phyloP scores from a whole-genome alignment of 2,113 vertebrate genomes.

The Cephalopterus ornatus region DNA sequence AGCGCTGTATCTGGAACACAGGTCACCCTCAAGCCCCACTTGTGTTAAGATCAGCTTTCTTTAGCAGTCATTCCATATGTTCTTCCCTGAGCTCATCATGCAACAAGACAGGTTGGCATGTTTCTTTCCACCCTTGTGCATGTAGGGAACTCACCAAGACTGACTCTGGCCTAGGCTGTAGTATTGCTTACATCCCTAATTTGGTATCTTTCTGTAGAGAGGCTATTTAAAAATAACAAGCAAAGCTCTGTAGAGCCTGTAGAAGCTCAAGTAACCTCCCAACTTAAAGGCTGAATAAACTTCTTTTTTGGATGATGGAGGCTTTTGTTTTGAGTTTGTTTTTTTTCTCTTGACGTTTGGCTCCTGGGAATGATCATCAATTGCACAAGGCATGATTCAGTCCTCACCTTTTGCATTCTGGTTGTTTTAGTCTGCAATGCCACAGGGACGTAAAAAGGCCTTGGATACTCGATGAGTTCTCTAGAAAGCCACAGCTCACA shows the following conservation, averaged over 20 bases:
- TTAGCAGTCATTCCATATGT: not conserved
- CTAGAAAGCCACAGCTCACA: not conserved
- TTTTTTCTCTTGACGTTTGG: not conserved
- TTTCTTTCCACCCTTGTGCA: not conserved
- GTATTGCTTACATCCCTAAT: not conserved
- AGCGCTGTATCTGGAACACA: not conserved
- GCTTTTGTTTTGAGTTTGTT: not conserved
- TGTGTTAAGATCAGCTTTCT: not conserved
- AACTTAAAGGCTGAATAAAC: not conserved
- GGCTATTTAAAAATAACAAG: not conserved
- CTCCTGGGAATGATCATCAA: not conserved
- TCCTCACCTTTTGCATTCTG: not conserved
- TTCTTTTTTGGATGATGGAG: not conserved
- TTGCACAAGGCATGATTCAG: not conserved
- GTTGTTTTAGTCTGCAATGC: not conserved
- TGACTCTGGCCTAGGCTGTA: not conserved
- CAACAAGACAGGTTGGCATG: not conserved
- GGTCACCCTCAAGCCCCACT: not conserved
- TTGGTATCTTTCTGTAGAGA: not conserved
- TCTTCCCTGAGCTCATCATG: not conserved
- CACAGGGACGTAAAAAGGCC: not conserved
- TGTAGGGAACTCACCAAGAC: not conserved
- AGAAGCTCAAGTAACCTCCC: not conserved
- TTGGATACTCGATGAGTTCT: not conserved
- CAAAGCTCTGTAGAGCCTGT: not conserved